Evolutionary conservation across 2,113 vertebrate genomes (phyloP).

Genomic region (Nansenia antarctica): DNA sequence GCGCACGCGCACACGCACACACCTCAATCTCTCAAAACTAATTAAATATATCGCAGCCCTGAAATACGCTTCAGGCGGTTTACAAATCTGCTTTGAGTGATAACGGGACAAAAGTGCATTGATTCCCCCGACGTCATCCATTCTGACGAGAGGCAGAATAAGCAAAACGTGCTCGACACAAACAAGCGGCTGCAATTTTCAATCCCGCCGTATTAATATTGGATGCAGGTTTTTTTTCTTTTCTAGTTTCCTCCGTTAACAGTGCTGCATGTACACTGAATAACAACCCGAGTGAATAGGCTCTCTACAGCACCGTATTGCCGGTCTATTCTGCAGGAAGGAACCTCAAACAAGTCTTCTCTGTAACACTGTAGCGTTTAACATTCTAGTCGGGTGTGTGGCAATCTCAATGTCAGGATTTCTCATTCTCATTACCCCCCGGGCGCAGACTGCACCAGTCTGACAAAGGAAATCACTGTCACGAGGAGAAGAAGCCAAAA

Average conservation of each 20-base stretch:
- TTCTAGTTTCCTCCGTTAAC: too few species aligned
- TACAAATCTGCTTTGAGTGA: conserved; percentile 57
- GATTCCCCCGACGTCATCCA: conserved; percentile 35
- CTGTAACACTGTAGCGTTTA: background rate
- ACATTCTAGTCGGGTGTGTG: conserved; percentile 18
- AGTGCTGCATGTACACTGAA: background rate
- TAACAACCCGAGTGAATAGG: too few species aligned
- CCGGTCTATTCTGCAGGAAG: too few species aligned
- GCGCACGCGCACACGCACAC: background rate
- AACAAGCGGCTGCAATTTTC: background rate
- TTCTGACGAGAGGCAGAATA: conserved; percentile 14
- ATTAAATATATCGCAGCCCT: conserved; percentile 39
- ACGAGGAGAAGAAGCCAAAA: conserved; percentile 29
- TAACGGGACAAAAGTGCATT: conserved; percentile 45
- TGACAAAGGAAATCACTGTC: conserved; percentile 30
- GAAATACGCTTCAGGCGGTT: conserved; percentile 46
- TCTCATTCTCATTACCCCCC: conserved; percentile 35
- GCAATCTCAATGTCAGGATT: conserved; percentile 33
- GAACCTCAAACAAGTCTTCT: background rate
- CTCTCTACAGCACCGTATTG: too few species aligned
- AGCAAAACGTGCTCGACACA: conserved; percentile 1
- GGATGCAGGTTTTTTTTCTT: too few species aligned
- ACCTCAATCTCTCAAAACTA: conserved; percentile 48
- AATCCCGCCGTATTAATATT: background rate
- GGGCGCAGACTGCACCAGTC: background rate